Evolutionary conservation across 2,888 invertebrate species (phyloP).

Genomic region (Folsomia manolachei): DNA sequence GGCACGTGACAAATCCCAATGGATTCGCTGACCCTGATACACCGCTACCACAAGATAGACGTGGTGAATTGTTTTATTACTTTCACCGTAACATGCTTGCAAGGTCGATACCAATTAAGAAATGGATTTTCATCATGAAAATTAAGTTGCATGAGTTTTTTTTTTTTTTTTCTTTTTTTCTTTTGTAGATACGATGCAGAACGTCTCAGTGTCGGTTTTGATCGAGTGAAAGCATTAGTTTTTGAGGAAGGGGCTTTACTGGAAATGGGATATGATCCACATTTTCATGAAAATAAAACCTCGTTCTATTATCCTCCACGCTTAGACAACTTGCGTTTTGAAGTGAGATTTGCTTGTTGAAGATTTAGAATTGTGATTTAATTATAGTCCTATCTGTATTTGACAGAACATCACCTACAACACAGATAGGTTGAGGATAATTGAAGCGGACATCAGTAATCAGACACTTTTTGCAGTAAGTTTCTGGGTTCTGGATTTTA

Average conservation of each 20-base stretch:
- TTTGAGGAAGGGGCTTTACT: conserved; percentile 12
- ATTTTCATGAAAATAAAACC: not conserved
- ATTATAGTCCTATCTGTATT: no score
- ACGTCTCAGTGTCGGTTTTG: not conserved
- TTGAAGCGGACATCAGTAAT: not conserved
- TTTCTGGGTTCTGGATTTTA: no score
- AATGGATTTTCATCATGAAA: not conserved
- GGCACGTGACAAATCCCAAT: not conserved
- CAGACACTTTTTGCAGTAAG: not conserved
- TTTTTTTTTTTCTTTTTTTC: not conserved
- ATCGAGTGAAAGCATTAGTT: not conserved
- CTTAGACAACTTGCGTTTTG: not conserved
- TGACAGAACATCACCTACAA: not conserved
- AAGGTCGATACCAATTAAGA: not conserved
- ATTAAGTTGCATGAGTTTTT: not conserved
- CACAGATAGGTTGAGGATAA: not conserved
- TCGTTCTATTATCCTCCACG: not conserved
- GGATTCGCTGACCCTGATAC: not conserved
- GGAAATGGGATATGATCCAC: conserved; percentile 6
- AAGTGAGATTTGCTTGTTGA: not conserved
- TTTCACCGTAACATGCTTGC: conserved; percentile 15
- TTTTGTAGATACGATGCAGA: conserved; percentile 10
- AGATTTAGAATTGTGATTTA: no score
- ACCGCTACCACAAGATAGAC: not conserved
- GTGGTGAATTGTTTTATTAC: conserved; percentile 19